Evolutionary conservation across 1,140 invertebrate genomes (phyloP), one percentile per base, ranked within the genome.

Genomic region (Nebria ingens): DNA sequence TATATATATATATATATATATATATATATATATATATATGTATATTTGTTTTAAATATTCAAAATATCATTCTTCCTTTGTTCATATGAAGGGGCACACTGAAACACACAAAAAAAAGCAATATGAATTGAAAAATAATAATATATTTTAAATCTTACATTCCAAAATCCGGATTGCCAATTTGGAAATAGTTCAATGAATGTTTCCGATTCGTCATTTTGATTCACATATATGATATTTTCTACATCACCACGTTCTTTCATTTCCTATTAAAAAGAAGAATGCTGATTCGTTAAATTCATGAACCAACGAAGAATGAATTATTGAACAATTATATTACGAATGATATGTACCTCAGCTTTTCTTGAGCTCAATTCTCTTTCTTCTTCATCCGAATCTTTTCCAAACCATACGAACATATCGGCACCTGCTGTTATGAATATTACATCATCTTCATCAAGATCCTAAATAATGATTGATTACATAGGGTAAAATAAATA

Each of bases 391-490:
- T 79, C 79, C n/a, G 86, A 81, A 19, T 82, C 81, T 52, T 77
- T 73, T 19, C 89, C 89, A 53, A 86, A 73, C 87, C 87, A 89
- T 54, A 88, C 66, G 62, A 84, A 89, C 1, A 90, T 70, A 65
- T 85, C 82, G 65, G 84, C 79, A 12, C 84, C 85, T 19, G 78
- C 77, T 70, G 89, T 86, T 56, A 89, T 61, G 11, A 89, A 71
- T 78, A 87, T 88, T 0, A 86, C 73, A 61, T 87, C 84, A 69
- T 89, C 86, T 55, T 82, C 78, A 59, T 85, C 84, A 21, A 91
- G 71, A 68, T 90, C 87, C 40, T 45, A 17, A 34, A 34, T 34
- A 34, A 9, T 80, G 86, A 62, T 11, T 64, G 64, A 56, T 50
- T 38, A 21, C 12, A 19, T 4, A 4, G 29, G 4, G 3, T 13